Evolutionary conservation across 2,797 vertebrate species (phyloP).

Genomic region (Nasua narica): DNA sequence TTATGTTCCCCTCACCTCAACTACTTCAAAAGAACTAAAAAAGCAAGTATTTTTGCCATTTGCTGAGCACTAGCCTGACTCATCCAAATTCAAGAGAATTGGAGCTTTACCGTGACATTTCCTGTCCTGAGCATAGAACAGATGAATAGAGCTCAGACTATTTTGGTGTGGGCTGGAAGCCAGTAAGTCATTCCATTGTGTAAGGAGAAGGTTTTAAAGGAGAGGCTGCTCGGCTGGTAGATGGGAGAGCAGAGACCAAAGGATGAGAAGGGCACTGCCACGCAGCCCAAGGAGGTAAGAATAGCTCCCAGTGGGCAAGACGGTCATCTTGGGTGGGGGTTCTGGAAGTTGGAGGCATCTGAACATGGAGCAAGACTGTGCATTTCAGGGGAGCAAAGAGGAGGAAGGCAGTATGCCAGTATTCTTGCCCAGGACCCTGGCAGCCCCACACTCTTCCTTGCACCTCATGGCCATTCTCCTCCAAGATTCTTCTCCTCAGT

Average conservation of each 20-base stretch:
- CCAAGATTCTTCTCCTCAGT: neutral
- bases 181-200: neutral
- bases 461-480: neutral
- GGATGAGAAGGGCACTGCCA: neutral
- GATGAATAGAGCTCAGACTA: slow-evolving; percentile 16
- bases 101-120: neutral
- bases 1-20: neutral
- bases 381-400: neutral
- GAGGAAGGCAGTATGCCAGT: neutral
- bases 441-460: neutral
- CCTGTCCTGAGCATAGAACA: slow-evolving; percentile 18
- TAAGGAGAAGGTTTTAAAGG: neutral
- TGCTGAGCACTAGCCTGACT: neutral
- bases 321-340: neutral
- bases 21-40: neutral
- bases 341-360: neutral
- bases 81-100: slow-evolving; percentile 12
- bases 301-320: neutral
- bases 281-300: neutral
- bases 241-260: neutral
- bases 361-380: neutral
- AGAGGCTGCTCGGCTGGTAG: neutral
- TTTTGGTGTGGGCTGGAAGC: slow-evolving; percentile 25
- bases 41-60: slow-evolving; percentile 36
- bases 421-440: neutral